Percentiles rank a stretch among this genome's conserved stretches.
phyloP scores from a whole-genome alignment of 2,888 invertebrate species.

The Melinaea marsaeus region DNA sequence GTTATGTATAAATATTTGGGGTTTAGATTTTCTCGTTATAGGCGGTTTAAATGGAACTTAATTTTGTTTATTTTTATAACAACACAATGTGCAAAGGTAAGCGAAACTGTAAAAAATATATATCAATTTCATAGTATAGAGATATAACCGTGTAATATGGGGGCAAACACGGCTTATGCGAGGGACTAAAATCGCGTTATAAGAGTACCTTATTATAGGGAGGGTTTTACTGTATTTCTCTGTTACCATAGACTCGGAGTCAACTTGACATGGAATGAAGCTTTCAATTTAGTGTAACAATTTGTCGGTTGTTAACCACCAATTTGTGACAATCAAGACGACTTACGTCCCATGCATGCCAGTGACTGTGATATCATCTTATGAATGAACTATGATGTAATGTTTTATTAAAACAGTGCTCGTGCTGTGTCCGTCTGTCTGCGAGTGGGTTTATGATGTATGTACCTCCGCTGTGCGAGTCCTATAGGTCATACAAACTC shows the following conservation, averaged over 20 bases:
- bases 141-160: no score
- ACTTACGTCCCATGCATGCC: constrained; percentile 35
- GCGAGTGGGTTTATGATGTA: not conserved
- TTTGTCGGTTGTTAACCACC: constrained; percentile 56
- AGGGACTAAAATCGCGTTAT: not conserved
- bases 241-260: not conserved
- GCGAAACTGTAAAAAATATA: no score
- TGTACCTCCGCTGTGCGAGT: no score
- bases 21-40: no score
- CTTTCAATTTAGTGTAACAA: constrained; percentile 43
- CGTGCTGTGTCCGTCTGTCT: no score
- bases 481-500: no score
- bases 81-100: no score
- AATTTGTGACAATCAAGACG: constrained; percentile 58
- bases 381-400: constrained; percentile 44
- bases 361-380: constrained; percentile 37
- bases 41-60: no score
- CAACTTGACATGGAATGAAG: constrained; percentile 27
- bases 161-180: no score
- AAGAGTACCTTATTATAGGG: constrained; percentile 27
- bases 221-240: constrained; percentile 7
- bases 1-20: no score
- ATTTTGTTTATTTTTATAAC: no score
- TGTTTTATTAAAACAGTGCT: constrained; percentile 18
- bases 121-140: no score